Conservation (phyloP, 1,140 invertebrate species). For the Holcopasites calliopsidis region DNA sequence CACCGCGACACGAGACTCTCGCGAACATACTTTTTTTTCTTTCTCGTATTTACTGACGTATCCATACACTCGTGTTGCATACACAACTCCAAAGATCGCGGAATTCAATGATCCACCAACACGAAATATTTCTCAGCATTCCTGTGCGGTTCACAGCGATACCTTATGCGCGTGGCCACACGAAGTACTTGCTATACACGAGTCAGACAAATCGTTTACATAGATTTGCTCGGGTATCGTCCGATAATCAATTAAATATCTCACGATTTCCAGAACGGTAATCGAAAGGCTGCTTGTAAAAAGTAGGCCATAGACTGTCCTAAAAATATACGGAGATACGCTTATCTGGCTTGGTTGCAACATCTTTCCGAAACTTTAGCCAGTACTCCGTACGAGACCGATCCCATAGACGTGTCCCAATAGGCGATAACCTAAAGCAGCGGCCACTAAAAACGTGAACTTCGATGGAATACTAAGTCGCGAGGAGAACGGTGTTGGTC, state of each 20-base stretch:
- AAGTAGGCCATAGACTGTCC: too few species aligned
- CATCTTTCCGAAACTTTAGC: neutral
- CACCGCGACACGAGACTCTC: conserved; percentile 32
- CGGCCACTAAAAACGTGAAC: neutral
- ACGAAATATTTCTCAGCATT: neutral
- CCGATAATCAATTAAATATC: neutral
- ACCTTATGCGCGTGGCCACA: neutral
- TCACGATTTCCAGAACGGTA: neutral
- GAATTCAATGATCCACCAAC: conserved; percentile 9
- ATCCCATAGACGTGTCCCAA: neutral
- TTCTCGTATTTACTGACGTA: conserved; percentile 46
- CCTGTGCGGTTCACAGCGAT: neutral
- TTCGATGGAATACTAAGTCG: neutral
- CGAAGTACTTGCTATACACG: too few species aligned
- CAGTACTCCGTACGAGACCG: too few species aligned
- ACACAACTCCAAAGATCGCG: neutral
- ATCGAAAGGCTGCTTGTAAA: neutral
- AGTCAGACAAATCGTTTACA: neutral
- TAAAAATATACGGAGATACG: neutral
- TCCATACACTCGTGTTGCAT: conserved; percentile 9
- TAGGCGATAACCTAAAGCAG: neutral
- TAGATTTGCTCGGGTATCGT: neutral
- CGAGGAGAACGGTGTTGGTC: neutral
- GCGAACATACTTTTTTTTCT: conserved; percentile 39
- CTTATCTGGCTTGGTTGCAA: neutral